Percentiles rank a stretch among this genome's conserved stretches.
phyloP scores from a whole-genome alignment of 2,113 vertebrate genomes.

The Poecilia latipinna region DNA sequence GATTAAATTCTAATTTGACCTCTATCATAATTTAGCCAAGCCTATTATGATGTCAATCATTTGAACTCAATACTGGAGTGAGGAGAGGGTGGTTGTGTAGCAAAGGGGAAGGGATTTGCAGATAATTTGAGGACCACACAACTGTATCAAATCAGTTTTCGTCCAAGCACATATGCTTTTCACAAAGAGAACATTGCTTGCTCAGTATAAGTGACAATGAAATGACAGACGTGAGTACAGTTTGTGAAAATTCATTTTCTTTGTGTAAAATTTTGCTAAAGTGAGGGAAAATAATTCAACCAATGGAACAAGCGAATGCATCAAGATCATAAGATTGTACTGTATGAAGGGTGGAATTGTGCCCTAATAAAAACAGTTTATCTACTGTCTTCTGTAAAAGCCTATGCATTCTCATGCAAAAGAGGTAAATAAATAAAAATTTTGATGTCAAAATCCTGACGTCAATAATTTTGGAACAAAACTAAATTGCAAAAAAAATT shows the following conservation, averaged over 20 bases:
- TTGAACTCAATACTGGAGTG: constrained; percentile 59
- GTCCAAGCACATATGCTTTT: constrained; percentile 58
- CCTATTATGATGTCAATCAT: constrained; percentile 80
- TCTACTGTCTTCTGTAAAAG: background rate
- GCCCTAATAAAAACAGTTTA: background rate
- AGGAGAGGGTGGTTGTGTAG: constrained; percentile 40
- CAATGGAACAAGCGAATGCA: constrained; percentile 11
- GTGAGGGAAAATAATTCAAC: constrained; percentile 28
- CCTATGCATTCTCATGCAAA: background rate
- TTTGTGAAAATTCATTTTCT: constrained; percentile 28
- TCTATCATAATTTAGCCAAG: constrained; percentile 79
- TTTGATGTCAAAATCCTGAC: too few relatives aligned
- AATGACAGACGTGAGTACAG: constrained; percentile 28
- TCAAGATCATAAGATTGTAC: background rate
- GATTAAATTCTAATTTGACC: constrained; percentile 83
- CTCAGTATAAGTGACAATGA: constrained; percentile 42
- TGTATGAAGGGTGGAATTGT: background rate
- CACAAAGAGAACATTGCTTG: constrained; percentile 53
- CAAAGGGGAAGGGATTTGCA: constrained; percentile 53
- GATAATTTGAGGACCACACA: constrained; percentile 63
- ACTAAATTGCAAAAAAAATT: too few relatives aligned
- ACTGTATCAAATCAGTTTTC: constrained; percentile 65
- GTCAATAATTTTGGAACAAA: too few relatives aligned
- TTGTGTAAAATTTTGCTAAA: constrained; percentile 27
- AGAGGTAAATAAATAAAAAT: too few relatives aligned